Evolutionary conservation across 2,797 vertebrate genomes (phyloP).

Genomic region (Nyctalus aviator): DNA sequence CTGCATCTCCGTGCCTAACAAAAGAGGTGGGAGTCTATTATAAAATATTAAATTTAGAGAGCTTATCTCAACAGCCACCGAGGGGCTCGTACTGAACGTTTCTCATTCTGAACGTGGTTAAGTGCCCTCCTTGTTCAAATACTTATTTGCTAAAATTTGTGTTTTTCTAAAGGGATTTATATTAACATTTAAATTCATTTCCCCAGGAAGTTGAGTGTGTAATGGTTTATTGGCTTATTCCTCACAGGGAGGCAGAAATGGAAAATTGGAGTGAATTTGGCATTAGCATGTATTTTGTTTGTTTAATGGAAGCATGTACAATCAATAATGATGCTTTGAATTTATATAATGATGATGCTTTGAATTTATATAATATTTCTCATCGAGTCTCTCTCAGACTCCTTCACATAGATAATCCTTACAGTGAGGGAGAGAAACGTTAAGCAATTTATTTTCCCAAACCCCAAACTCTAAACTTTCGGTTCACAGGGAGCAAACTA

Average conservation of each 20-base stretch:
- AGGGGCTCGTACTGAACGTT: slow-evolving; percentile 72
- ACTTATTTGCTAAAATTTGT: slow-evolving; percentile 85
- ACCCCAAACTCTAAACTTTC: slow-evolving; percentile 24
- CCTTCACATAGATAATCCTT: slow-evolving; percentile 61
- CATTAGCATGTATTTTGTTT: slow-evolving; percentile 82
- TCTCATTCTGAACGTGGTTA: slow-evolving; percentile 84
- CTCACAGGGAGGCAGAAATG: slow-evolving; percentile 81
- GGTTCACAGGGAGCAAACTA: not conserved
- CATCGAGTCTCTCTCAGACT: slow-evolving; percentile 56
- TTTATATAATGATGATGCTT: slow-evolving; percentile 80
- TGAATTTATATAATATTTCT: slow-evolving; percentile 81
- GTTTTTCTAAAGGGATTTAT: slow-evolving; percentile 83
- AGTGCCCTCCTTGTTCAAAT: slow-evolving; percentile 84
- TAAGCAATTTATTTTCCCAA: not conserved
- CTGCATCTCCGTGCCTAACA: slow-evolving; percentile 78
- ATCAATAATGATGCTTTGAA: slow-evolving; percentile 80
- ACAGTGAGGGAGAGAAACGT: slow-evolving; percentile 28
- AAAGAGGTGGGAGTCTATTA: slow-evolving; percentile 81
- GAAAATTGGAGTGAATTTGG: slow-evolving; percentile 78
- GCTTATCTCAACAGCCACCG: slow-evolving; percentile 82
- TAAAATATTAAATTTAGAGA: slow-evolving; percentile 85
- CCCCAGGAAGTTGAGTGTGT: slow-evolving; percentile 82
- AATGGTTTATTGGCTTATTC: slow-evolving; percentile 83
- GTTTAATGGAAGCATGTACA: slow-evolving; percentile 80
- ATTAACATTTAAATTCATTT: slow-evolving; percentile 86